phyloP scores from a whole-genome alignment of 1,140 invertebrate species.

The Caligus rogercresseyi region DNA sequence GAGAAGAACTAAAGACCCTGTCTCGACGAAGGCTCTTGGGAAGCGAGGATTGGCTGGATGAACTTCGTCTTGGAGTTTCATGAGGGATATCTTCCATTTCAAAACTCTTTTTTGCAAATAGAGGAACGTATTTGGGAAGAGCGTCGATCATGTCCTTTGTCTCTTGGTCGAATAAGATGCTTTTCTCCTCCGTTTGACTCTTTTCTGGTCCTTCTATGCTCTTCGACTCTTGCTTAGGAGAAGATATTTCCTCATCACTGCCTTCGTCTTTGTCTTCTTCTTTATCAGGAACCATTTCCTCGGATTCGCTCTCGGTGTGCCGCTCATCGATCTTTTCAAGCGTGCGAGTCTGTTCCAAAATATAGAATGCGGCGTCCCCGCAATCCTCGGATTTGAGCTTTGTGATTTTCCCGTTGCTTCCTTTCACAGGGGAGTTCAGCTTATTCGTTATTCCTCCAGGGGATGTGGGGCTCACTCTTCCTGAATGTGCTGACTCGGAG shows the following conservation, averaged over 20 bases:
- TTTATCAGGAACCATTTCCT: not conserved
- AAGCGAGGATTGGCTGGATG: not conserved
- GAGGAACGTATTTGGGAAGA: not conserved
- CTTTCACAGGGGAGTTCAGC: constrained; percentile 5
- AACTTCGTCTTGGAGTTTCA: constrained; percentile 6
- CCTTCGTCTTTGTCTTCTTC: not conserved
- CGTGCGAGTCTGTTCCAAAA: not conserved
- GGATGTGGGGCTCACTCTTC: constrained; percentile 2
- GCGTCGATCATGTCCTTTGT: not conserved
- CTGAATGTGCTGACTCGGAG: constrained; percentile 21
- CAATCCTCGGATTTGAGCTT: constrained; percentile 10
- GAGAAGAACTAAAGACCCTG: not conserved
- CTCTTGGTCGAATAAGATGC: too few relatives aligned
- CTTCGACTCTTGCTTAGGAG: too few relatives aligned
- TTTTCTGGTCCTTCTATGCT: too few relatives aligned
- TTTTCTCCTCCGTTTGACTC: too few relatives aligned
- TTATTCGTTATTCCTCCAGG: constrained; percentile 8
- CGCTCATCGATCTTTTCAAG: constrained; percentile 6
- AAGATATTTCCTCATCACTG: too few relatives aligned
- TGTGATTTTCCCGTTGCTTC: constrained; percentile 22
- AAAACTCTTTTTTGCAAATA: constrained; percentile 11
- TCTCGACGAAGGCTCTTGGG: not conserved
- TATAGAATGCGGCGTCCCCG: not conserved
- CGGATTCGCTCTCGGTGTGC: constrained; percentile 8
- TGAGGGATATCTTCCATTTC: constrained; percentile 18